Evolutionary conservation across 2,113 vertebrate species (phyloP).

Genomic region (Thunnus thynnus): DNA sequence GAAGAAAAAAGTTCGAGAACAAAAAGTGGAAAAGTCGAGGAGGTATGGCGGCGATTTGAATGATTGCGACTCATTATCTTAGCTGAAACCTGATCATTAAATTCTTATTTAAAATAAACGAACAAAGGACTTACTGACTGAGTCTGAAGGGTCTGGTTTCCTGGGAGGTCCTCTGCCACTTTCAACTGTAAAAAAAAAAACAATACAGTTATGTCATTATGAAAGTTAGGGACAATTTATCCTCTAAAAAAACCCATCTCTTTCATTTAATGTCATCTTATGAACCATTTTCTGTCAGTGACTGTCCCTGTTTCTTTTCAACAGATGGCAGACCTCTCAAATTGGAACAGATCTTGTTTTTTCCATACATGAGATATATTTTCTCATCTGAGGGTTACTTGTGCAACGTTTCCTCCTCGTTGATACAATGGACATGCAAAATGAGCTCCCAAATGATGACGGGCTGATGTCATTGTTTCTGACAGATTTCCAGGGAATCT

Average conservation of each 20-base stretch:
- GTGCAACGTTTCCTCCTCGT: not conserved
- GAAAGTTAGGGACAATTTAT: not conserved
- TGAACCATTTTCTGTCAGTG: not conserved
- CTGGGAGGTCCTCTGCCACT: slow-evolving; percentile 61
- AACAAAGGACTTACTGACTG: slow-evolving; percentile 79
- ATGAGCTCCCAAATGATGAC: not conserved
- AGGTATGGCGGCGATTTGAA: not conserved
- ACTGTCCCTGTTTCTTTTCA: slow-evolving; percentile 12
- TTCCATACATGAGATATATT: slow-evolving; percentile 14
- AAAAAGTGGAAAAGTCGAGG: slow-evolving; percentile 21
- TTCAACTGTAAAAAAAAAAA: slow-evolving; percentile 77
- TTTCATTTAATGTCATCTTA: not conserved
- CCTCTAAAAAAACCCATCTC: not conserved
- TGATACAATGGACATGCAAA: not conserved
- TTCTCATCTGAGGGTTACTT: not conserved
- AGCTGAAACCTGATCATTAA: not conserved
- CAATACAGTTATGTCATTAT: not conserved
- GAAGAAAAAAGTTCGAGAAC: not conserved
- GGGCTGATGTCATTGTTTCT: slow-evolving; percentile 25
- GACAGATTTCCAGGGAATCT: slow-evolving; percentile 37
- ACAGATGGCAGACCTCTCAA: not conserved
- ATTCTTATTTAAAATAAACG: not conserved
- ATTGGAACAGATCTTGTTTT: not conserved
- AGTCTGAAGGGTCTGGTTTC: slow-evolving; percentile 69
- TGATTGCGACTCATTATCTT: not conserved